Percentiles rank a stretch among this genome's conserved stretches.
These are phyloP conservation scores for Mirounga angustirostris DNA, from an alignment of 2,113 vertebrate genomes.

Conservation along the genomic window DNA sequence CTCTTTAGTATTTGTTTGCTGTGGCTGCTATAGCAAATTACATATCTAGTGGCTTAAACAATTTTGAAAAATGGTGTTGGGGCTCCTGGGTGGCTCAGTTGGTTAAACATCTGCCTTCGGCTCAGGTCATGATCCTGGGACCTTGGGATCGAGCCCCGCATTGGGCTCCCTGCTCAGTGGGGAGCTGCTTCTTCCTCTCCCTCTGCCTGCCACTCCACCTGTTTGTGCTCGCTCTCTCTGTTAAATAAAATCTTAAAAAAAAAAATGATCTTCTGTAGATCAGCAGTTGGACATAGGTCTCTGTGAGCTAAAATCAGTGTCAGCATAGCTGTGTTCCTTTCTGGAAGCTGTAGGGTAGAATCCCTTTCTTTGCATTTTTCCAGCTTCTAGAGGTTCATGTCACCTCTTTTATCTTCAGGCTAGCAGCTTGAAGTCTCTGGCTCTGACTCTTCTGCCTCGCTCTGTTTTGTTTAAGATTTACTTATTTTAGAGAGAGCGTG, in stretches of 20 bases:
- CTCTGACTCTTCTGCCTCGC: not conserved
- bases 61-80: not conserved
- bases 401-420: not conserved
- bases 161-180: not conserved
- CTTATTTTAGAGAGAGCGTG: not conserved
- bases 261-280: not conserved
- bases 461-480: not conserved
- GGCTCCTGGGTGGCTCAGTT: too few relatives aligned
- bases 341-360: not conserved
- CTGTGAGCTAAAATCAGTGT: not conserved
- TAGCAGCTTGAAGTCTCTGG: not conserved
- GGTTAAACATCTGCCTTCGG: too few relatives aligned
- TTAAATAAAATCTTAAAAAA: not conserved
- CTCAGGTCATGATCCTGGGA: too few relatives aligned
- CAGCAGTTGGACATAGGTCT: not conserved
- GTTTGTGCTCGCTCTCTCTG: not conserved
- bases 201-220: not conserved
- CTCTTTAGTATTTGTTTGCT: not conserved
- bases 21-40: not conserved
- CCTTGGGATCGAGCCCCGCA: not conserved
- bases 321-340: not conserved
- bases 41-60: not conserved
- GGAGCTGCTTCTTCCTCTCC: too few relatives aligned
- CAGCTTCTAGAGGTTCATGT: not conserved
- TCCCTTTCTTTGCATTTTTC: not conserved